phyloP scores from a whole-genome alignment of 64 coral and sea anemone species.

The Stichodactyla helianthus region DNA sequence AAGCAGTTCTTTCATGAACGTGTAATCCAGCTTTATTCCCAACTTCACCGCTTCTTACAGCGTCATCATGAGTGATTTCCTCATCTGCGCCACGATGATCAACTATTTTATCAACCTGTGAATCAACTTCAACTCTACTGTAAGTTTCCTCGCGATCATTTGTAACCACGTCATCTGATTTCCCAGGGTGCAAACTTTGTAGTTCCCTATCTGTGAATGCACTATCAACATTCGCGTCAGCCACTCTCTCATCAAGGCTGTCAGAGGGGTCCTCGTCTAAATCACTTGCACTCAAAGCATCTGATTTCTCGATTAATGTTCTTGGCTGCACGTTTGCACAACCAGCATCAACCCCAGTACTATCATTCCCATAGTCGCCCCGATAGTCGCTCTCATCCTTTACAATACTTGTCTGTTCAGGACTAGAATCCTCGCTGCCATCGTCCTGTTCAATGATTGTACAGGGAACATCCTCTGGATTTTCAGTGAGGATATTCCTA shows the following conservation, averaged over 20 bases:
- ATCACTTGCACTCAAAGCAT: neutral
- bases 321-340: neutral
- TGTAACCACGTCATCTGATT: neutral
- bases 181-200: neutral
- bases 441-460: neutral
- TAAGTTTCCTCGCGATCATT: neutral
- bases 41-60: neutral
- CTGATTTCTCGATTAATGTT: neutral
- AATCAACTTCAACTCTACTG: neutral
- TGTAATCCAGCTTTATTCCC: neutral
- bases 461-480: neutral
- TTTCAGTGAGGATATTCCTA: neutral
- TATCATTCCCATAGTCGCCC: no score
- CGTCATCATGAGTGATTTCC: neutral
- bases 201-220: neutral
- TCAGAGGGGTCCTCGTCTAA: neutral
- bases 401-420: neutral
- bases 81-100: neutral
- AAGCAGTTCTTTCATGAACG: neutral
- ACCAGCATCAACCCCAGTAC: neutral
- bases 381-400: neutral
- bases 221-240: neutral
- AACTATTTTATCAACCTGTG: neutral
- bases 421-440: neutral
- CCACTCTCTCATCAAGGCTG: neutral